Percentiles rank a stretch among this genome's conserved stretches.
Conservation (phyloP, 2,888 invertebrate species). For the Trilocha varians region DNA sequence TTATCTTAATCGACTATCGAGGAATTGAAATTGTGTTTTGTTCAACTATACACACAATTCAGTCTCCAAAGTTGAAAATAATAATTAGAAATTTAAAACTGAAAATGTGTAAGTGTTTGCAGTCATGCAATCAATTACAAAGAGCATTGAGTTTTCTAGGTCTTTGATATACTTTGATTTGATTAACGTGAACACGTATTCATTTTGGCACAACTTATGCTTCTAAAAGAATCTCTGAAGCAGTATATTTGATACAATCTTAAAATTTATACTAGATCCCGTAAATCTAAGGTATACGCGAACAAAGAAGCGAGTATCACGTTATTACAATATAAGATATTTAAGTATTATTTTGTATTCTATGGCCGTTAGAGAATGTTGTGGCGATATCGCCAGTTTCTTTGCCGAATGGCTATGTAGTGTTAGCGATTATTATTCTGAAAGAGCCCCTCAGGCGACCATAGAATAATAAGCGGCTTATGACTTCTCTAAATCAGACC, state of each 20-base stretch:
- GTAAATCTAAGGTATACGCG: not conserved
- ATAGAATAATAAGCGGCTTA: slow-evolving; percentile 45
- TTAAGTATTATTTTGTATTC: slow-evolving; percentile 43
- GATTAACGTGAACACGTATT: too few species aligned
- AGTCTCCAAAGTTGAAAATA: not conserved
- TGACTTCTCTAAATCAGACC: slow-evolving; percentile 5
- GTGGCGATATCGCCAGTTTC: slow-evolving; percentile 55
- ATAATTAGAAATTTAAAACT: not conserved
- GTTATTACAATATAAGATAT: not conserved
- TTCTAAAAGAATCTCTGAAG: not conserved
- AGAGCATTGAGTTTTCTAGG: not conserved
- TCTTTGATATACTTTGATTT: too few species aligned
- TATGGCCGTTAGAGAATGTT: slow-evolving; percentile 39
- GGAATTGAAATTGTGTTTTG: not conserved
- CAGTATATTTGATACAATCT: not conserved
- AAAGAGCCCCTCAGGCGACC: slow-evolving; percentile 41
- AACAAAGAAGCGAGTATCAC: not conserved
- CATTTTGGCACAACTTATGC: too few species aligned
- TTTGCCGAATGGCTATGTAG: slow-evolving; percentile 49
- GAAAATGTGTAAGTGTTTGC: not conserved
- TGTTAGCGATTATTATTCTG: slow-evolving; percentile 61
- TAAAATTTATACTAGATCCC: not conserved
- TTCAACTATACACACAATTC: not conserved
- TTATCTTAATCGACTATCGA: not conserved
- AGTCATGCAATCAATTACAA: not conserved